Evolutionary conservation across 2,888 invertebrate genomes (phyloP), one percentile per base, ranked within the genome.

Genomic region (Phyto melanocephala): DNA sequence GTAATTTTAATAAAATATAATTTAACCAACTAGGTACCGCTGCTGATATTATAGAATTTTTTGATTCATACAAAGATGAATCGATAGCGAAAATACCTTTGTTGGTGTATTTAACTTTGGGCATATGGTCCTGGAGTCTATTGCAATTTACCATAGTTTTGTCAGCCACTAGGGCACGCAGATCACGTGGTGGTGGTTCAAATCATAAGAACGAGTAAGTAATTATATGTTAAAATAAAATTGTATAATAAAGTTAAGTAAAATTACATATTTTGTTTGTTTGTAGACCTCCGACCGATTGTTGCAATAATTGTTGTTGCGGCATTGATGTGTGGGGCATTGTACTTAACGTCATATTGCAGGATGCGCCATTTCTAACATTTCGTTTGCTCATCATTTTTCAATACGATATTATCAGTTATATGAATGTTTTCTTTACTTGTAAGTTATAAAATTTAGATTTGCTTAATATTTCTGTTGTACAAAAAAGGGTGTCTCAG

Each of bases 401-500:
- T 10, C 95, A 97, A 87, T 98, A 96, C 90, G 94, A 95, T 85
- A 96, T 98, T 35, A 95, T 97, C 85, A 97, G 96, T 87, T 98
- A 98, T 88, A 98, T 98, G 95, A 98, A 98, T 90, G 96, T 98
- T 20, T 98, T 98, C 92, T 98, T 98, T 92, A 98, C 98, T 0
- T 97, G 97, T 91, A 96, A 97, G 92, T 97, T n/a, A 5, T 5
- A 52, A 45, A 22, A 24, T 7, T n/a, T n/a, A n/a, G n/a, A n/a
- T n/a, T n/a, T n/a, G n/a, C n/a, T n/a, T n/a, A n/a, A n/a, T n/a
- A n/a, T n/a, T n/a, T n/a, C n/a, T n/a, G n/a, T n/a, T n/a, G n/a
- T n/a, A n/a, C n/a, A n/a, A n/a, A n/a, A n/a, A n/a, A n/a, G n/a
- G n/a, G n/a, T n/a, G n/a, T n/a, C n/a, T n/a, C n/a, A n/a, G n/a